Conservation (phyloP, 2,888 invertebrate genomes). For the Rotaria sp. region DNA sequence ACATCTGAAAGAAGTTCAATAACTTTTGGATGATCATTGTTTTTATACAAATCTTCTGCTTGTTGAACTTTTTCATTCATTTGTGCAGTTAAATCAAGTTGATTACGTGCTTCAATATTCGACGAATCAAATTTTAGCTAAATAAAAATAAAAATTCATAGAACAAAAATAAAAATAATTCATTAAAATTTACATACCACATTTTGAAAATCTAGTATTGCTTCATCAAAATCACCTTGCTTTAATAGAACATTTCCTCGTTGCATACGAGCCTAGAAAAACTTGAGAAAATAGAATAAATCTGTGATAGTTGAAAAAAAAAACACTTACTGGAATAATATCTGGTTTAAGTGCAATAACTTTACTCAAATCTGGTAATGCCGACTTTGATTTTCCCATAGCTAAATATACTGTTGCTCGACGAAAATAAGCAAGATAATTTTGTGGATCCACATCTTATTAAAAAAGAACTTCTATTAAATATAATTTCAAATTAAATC, state of each 20-base stretch:
- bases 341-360: conserved; percentile 88
- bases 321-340: conserved; percentile 72
- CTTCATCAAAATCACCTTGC: conserved; percentile 72
- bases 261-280: conserved; percentile 64
- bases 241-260: conserved; percentile 81
- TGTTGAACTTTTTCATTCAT: neutral
- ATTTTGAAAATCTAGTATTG: conserved; percentile 71
- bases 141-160: neutral
- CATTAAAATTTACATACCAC: conserved; percentile 66
- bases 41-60: neutral
- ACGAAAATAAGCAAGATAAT: conserved; percentile 90
- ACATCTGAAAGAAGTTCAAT: neutral
- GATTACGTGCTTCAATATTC: neutral
- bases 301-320: neutral
- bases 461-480: neutral
- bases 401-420: conserved; percentile 91
- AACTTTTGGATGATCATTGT: neutral
- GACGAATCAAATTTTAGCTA: neutral
- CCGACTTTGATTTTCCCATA: conserved; percentile 86
- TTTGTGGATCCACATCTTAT: conserved; percentile 75
- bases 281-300: neutral
- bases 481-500: neutral
- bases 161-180: neutral
- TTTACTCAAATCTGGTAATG: conserved; percentile 81
- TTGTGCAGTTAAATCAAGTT: neutral